Percentiles rank a stretch among this genome's conserved stretches.
Evolutionary conservation across 2,113 vertebrate species (phyloP).

Genomic region (Corythaeola cristata): DNA sequence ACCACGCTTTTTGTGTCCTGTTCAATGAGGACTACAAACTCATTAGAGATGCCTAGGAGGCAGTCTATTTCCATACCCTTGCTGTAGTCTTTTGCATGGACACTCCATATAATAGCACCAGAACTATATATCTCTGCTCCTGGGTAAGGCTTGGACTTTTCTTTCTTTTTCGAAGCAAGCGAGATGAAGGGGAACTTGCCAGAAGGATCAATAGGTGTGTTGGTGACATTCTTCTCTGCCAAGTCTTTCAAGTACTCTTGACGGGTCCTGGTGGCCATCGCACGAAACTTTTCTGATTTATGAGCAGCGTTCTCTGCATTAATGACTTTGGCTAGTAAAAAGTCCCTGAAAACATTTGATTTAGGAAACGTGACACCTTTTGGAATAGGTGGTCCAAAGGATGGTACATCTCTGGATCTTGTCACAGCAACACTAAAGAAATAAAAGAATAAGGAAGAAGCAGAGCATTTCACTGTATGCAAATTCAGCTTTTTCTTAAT

Average conservation of each 20-base stretch:
- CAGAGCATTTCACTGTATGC: background rate
- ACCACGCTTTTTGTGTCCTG: conserved; percentile 90
- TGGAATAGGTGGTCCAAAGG: conserved; percentile 93
- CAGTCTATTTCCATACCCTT: conserved; percentile 90
- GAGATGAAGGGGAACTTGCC: conserved; percentile 97
- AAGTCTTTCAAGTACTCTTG: conserved; percentile 95
- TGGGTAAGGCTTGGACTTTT: conserved; percentile 88
- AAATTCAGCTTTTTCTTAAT: background rate
- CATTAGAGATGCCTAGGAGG: conserved; percentile 89
- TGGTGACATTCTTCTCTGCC: conserved; percentile 95
- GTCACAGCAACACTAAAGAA: conserved; percentile 89
- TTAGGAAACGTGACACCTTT: conserved; percentile 95
- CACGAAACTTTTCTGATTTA: conserved; percentile 95
- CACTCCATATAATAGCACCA: conserved; percentile 89
- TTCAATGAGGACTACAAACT: conserved; percentile 90
- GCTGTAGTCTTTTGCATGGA: conserved; percentile 90
- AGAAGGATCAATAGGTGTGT: conserved; percentile 89
- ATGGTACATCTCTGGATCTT: conserved; percentile 93
- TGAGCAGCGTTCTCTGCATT: conserved; percentile 96
- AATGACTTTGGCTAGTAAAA: conserved; percentile 93
- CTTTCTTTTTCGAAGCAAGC: conserved; percentile 92
- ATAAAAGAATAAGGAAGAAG: background rate
- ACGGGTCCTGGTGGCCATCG: conserved; percentile 94
- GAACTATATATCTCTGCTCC: conserved; percentile 90
- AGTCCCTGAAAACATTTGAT: conserved; percentile 97